Conservation (phyloP, 2,113 vertebrate genomes). For the Choloepus hoffmanni region DNA sequence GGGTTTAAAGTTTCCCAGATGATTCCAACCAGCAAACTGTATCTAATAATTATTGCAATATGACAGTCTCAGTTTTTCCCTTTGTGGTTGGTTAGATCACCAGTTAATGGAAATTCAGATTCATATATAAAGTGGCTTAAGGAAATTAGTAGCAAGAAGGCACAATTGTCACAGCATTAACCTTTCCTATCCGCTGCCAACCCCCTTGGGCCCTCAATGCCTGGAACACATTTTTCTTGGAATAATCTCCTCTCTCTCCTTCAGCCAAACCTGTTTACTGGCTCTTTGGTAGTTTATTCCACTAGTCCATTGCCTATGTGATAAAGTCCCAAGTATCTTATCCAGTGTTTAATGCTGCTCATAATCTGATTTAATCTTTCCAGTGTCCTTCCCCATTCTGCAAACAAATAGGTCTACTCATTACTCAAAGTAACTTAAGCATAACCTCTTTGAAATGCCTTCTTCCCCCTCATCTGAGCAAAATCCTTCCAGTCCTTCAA, state of each 20-base stretch:
- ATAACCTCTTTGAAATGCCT: not conserved
- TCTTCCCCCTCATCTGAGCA: not conserved
- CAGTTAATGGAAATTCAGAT: slow-evolving; percentile 25
- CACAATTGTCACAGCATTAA: not conserved
- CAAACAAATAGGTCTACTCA: not conserved
- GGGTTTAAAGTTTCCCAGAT: not conserved
- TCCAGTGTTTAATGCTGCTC: not conserved
- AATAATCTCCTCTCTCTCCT: not conserved
- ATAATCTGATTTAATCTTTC: not conserved
- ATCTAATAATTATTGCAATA: not conserved
- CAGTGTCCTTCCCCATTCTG: not conserved
- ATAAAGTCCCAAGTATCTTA: not conserved
- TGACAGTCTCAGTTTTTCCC: not conserved
- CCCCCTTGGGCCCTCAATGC: not conserved
- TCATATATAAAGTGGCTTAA: not conserved
- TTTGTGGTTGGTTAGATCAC: not conserved
- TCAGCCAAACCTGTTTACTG: not conserved
- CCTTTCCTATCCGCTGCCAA: not conserved
- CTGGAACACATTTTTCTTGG: not conserved
- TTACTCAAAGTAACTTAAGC: not conserved
- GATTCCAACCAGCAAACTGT: not conserved
- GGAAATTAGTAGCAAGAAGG: slow-evolving; percentile 11
- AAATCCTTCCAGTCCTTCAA: not conserved
- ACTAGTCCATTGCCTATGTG: not conserved
- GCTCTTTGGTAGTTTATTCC: not conserved